Conservation (phyloP, 1,140 invertebrate species). For the Caenorhabditis latens region DNA sequence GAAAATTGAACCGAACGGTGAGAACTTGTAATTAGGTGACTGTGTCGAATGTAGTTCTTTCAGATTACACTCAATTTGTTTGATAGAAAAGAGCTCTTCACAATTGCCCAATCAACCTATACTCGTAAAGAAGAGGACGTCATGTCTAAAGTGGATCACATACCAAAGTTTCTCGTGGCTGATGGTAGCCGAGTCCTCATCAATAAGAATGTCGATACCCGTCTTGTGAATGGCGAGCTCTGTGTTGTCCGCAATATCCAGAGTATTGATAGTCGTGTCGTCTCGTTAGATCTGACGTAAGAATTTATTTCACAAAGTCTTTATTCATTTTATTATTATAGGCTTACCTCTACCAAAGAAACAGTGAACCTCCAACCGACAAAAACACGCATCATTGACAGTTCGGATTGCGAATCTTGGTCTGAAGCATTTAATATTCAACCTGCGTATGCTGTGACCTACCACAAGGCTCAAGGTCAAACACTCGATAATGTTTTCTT, state of each 20-base stretch:
- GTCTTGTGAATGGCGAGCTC: too few species aligned
- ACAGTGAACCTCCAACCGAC: not conserved
- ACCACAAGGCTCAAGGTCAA: not conserved
- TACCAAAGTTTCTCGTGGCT: too few species aligned
- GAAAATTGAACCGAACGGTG: not conserved
- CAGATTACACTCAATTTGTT: not conserved
- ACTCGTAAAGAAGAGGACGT: not conserved
- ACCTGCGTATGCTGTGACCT: not conserved
- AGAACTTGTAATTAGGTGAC: not conserved
- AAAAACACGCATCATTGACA: not conserved
- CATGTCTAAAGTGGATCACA: not conserved
- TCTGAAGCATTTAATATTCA: not conserved
- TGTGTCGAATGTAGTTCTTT: not conserved
- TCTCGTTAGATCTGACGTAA: not conserved
- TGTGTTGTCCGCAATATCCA: too few species aligned
- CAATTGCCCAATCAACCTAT: not conserved
- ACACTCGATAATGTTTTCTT: not conserved
- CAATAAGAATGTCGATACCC: too few species aligned
- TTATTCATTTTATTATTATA: not conserved
- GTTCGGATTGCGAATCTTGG: not conserved
- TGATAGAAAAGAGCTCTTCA: not conserved
- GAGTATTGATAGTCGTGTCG: not conserved
- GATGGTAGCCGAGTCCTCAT: too few species aligned
- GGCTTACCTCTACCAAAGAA: not conserved
- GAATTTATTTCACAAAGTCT: not conserved